Base-by-base conservation (phyloP, 2,888 invertebrate genomes). In the Agonopterix subpropinquella region DNA sequence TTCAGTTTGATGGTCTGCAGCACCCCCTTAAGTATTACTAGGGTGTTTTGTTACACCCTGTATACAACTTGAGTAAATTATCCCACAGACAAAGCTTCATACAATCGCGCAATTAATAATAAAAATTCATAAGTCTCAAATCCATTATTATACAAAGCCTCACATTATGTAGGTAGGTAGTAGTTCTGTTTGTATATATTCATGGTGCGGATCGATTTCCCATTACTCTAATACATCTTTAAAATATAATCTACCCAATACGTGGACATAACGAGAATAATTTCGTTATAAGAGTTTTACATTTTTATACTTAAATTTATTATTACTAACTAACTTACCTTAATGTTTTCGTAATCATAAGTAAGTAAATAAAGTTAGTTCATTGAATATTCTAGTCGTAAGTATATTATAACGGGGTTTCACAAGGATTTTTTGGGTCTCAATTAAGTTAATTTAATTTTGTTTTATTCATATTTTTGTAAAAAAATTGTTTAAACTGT, bases 271-370 rank as follows among this genome's bases (percentile, higher is more conserved):
- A 11, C 28, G 28, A 11, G 37, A 45, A 43, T 47, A 45, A 43
- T 47, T 44, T 47, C 37, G 28, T 50, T 50, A 35, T 43, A 49
- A 44, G 46, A 18, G 35, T 58, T 62, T 67, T 60, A 56, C 62
- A 67, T 63, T 68, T 67, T 64, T 62, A 62, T 62, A 65, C 53
- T 28, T 7, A 28, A 54, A 54, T 53, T 47, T 36, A 39, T 39
- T 39, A n/a, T n/a, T 9, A 9, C 2, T n/a, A n/a, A 39, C n/a
- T 39, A 8, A 9, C 39, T 39, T 28, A 28, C 5, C 28, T 36
- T 44, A 44, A 9, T 52, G 44, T 36, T 52, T 53, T 47, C 47
- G 36, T 51, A 47, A 47, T 45, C n/a, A 39, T 61, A 62, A 61
- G 60, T 61, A 62, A 61, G 59, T 39, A n/a, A 39, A 39, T 39